These are phyloP conservation scores for Laterallus jamaicensis DNA, from an alignment of 2,113 vertebrate genomes.

Conservation along the genomic window DNA sequence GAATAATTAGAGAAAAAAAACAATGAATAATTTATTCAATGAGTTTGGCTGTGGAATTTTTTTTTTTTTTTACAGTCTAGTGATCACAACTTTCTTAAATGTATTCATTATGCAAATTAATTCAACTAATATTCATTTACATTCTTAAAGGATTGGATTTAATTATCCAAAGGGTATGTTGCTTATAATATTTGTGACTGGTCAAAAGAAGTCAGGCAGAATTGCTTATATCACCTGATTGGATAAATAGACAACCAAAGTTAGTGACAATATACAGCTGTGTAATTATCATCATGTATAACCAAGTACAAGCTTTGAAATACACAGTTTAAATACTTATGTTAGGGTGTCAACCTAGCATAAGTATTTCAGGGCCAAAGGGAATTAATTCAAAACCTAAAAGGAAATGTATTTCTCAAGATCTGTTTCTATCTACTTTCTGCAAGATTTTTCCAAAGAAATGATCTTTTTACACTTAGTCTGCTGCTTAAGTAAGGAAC, in stretches of 20 bases:
- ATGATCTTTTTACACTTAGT: background rate
- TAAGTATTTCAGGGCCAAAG: background rate
- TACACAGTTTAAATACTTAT: background rate
- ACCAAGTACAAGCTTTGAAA: background rate
- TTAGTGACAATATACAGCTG: background rate
- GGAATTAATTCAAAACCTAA: background rate
- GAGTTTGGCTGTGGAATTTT: background rate
- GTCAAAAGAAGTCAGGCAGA: conserved; percentile 13
- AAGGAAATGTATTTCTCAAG: background rate
- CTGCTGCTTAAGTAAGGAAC: background rate
- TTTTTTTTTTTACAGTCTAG: background rate
- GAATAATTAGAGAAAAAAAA: conserved; percentile 29
- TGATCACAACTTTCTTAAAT: conserved; percentile 43
- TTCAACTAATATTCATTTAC: conserved; percentile 47
- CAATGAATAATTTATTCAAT: conserved; percentile 55
- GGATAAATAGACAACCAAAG: background rate
- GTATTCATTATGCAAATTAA: conserved; percentile 49
- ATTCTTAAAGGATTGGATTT: conserved; percentile 26
- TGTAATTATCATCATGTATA: background rate
- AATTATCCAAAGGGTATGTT: conserved; percentile 9
- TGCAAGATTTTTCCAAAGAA: background rate
- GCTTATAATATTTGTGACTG: background rate
- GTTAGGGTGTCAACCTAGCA: background rate
- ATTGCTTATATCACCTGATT: background rate
- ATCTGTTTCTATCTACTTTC: background rate